A percentile compares a stretch with the other conserved stretches of the same genome.
These are phyloP conservation scores for Clangula hyemalis DNA, from an alignment of 2,797 vertebrate species.

Conservation along the genomic window DNA sequence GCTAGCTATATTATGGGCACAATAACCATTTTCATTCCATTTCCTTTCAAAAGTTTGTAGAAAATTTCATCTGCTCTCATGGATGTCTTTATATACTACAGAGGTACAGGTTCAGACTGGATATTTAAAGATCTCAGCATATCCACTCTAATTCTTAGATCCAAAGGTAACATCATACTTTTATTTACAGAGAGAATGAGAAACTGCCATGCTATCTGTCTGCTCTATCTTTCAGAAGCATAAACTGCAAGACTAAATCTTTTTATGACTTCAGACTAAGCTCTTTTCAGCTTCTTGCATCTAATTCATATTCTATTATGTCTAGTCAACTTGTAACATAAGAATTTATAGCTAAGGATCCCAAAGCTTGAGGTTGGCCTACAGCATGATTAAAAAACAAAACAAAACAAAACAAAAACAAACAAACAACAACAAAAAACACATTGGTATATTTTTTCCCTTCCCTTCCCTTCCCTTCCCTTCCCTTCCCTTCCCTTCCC, in stretches of 20 bases:
- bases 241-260: slow-evolving; percentile 6
- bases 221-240: slow-evolving; percentile 19
- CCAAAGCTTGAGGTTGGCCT: not conserved
- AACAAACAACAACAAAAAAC: not conserved
- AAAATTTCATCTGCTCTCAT: not conserved
- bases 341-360: not conserved
- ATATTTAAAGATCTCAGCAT: not conserved
- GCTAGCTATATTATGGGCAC: not conserved
- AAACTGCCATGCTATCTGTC: not conserved
- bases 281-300: not conserved
- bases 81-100: not conserved
- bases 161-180: not conserved
- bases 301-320: not conserved
- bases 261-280: not conserved
- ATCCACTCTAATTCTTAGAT: not conserved
- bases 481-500: too few relatives aligned
- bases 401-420: not conserved
- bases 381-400: not conserved
- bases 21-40: not conserved
- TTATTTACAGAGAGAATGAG: not conserved
- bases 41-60: not conserved
- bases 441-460: not conserved
- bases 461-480: too few relatives aligned
- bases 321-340: not conserved
- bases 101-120: not conserved